Evolutionary conservation across 1,140 invertebrate species (phyloP), one percentile per base, ranked within the genome.

Genomic region (Zaprionus lachaisei): DNA sequence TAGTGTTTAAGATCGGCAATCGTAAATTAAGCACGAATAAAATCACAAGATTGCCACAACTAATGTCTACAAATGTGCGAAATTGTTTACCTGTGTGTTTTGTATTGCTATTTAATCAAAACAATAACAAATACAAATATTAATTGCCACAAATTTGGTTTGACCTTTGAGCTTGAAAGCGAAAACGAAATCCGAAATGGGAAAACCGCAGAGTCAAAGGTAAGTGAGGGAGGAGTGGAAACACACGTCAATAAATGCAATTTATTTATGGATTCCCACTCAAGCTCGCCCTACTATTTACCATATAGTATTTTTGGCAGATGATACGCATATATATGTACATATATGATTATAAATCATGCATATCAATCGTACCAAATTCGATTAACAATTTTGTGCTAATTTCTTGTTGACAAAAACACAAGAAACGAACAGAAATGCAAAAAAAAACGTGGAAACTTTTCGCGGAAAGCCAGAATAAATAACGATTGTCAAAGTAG

Each of bases 361-460:
- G 7, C 51, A 55, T 12, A 66, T 55, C 11, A 76, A 51, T 37
- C 37, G 56, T 9, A 28, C 24, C 28, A n/a, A 56, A 56, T 56
- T 56, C 24, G n/a, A 56, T 51, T 51, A 51, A 51, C 47, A 51
- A 51, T 22, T 51, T 51, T 31, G 26, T 68, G 66, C 31, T 60
- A 68, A 58, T 68, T 58, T 67, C 54, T 57, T 34, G n/a, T 57
- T 57, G 54, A 67, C 31, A 58, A 37, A 31, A 58, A 37, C 31
- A 20, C 6, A 58, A 58, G 22, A 54, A 9, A 26, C 5, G 37
- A 58, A 37, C 56, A 17, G 15, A 34, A 57, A 57, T 9, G n/a
- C 24, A 57, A 28, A 26, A 57, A 15, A 15, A 56, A 56, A n/a
- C 6, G 22, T 63, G 26, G 64, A 47, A 58, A 67, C 0, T 47